Conservation (phyloP, 2,113 vertebrate genomes). For the Chrysochloris asiatica region DNA sequence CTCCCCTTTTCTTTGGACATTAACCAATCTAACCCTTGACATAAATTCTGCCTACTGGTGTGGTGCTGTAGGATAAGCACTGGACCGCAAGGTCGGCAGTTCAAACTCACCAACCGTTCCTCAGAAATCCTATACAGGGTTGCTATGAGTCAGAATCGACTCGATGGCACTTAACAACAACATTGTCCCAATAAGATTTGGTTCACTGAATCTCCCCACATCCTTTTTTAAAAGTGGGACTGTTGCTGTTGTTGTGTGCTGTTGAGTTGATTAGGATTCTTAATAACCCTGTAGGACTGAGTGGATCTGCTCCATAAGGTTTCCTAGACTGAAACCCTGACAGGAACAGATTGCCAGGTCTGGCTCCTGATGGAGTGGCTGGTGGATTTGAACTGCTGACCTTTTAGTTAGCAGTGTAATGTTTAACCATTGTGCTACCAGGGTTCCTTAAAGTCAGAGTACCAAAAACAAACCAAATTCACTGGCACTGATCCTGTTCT, state of each 20-base stretch:
- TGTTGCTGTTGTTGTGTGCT: background rate
- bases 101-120: no score
- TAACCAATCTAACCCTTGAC: background rate
- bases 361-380: background rate
- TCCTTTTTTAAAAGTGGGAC: background rate
- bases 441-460: background rate
- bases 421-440: background rate
- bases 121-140: no score
- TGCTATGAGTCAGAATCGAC: no score
- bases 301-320: background rate
- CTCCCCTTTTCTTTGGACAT: background rate
- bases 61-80: no score
- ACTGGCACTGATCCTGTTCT: no score
- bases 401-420: background rate
- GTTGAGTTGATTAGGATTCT: background rate
- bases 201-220: background rate
- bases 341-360: background rate
- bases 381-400: background rate
- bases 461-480: no score
- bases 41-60: background rate
- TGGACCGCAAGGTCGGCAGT: no score
- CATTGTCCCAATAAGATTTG: background rate
- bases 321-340: background rate
- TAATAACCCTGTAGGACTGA: background rate
- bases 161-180: no score